phyloP scores from a whole-genome alignment of 2,113 vertebrate genomes.

The Pedetes capensis region DNA sequence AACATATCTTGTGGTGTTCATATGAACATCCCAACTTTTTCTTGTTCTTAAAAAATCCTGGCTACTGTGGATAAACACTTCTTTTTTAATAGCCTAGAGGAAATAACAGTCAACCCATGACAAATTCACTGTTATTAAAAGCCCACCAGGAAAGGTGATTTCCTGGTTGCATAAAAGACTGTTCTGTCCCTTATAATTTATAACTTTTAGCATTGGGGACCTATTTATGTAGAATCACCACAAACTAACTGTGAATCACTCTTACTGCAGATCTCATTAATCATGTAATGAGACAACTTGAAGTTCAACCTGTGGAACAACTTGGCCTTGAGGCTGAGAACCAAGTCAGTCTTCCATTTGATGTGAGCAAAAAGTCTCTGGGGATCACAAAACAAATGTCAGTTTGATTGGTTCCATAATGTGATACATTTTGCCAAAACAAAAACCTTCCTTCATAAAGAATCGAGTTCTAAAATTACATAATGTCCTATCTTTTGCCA shows the following conservation, averaged over 20 bases:
- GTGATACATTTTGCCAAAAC: slow-evolving; percentile 1
- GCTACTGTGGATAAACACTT: slow-evolving; percentile 40
- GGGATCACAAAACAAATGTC: neutral
- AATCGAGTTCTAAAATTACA: slow-evolving; percentile 41
- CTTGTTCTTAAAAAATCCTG: neutral
- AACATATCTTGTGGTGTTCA: neutral
- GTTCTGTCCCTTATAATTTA: slow-evolving; percentile 62
- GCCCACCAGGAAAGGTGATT: slow-evolving; percentile 64
- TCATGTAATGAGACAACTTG: slow-evolving; percentile 60
- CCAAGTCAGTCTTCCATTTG: slow-evolving; percentile 46
- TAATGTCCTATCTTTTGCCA: neutral
- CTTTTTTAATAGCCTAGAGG: slow-evolving; percentile 37
- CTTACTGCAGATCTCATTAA: slow-evolving; percentile 58
- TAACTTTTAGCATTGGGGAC: slow-evolving; percentile 44
- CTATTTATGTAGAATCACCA: slow-evolving; percentile 44
- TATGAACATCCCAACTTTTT: neutral
- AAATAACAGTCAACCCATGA: slow-evolving; percentile 61
- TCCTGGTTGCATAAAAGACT: slow-evolving; percentile 51
- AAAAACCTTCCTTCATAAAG: slow-evolving; percentile 31
- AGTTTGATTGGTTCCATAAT: slow-evolving; percentile 30
- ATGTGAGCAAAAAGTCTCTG: slow-evolving; percentile 4
- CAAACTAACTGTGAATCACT: slow-evolving; percentile 57
- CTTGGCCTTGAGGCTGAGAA: slow-evolving; percentile 29
- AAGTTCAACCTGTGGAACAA: slow-evolving; percentile 54
- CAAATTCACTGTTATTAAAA: slow-evolving; percentile 72